Percentiles rank a stretch among this genome's conserved stretches.
These are phyloP conservation scores for Acanthosepion esculentum DNA, from an alignment of 2,888 invertebrate species.

Conservation along the genomic window DNA sequence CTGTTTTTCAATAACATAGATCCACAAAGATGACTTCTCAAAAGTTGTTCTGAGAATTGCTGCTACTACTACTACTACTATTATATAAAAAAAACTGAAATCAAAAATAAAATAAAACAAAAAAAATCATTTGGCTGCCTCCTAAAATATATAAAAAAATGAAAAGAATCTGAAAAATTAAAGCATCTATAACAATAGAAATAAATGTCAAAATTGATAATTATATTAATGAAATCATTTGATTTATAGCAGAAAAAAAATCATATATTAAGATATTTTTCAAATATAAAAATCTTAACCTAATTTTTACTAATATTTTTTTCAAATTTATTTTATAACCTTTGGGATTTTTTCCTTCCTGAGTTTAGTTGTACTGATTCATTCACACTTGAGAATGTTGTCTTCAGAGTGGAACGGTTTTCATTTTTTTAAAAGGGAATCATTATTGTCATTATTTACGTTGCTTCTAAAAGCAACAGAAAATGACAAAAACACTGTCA, in stretches of 20 bases:
- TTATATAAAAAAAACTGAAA: background rate
- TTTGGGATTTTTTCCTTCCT: background rate
- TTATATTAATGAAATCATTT: background rate
- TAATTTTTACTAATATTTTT: too few relatives aligned
- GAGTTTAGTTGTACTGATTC: background rate
- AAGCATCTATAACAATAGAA: background rate
- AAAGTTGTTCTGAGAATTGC: background rate
- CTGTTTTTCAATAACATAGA: background rate
- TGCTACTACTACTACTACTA: background rate
- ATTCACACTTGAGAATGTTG: background rate
- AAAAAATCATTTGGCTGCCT: background rate
- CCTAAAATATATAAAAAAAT: too few relatives aligned
- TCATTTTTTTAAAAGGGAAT: background rate
- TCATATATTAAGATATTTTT: slow-evolving; percentile 20
- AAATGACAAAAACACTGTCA: background rate
- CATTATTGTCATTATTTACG: background rate
- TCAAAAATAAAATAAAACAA: background rate
- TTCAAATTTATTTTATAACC: background rate
- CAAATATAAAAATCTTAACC: background rate
- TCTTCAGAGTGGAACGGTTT: background rate
- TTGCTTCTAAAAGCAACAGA: background rate
- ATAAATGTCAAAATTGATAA: background rate
- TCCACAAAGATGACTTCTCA: background rate
- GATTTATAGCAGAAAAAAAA: background rate
- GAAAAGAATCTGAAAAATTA: background rate